phyloP scores from a whole-genome alignment of 2,888 invertebrate species.

The Zelleria hepariella region DNA sequence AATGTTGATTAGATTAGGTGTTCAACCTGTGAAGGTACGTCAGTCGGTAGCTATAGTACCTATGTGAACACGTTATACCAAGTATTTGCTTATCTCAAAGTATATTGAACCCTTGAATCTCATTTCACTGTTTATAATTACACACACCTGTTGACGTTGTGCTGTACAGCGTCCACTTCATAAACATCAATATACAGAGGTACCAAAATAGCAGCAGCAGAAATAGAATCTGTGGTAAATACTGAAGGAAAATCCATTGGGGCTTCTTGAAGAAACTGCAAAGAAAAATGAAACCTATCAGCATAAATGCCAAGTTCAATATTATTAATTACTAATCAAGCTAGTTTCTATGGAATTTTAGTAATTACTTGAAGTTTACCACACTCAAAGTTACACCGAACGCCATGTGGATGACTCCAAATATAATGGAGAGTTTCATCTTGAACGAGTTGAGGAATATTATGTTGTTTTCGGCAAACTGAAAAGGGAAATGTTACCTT shows the following conservation, averaged over 20 bases:
- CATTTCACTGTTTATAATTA: neutral
- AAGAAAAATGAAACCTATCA: conserved; percentile 7
- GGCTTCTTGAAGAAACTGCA: conserved; percentile 61
- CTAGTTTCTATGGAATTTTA: conserved; percentile 63
- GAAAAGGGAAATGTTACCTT: neutral
- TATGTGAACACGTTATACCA: too few species aligned
- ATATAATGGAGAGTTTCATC: conserved; percentile 81
- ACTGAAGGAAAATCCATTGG: conserved; percentile 72
- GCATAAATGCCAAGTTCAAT: conserved; percentile 4
- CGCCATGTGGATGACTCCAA: conserved; percentile 81
- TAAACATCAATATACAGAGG: conserved; percentile 75
- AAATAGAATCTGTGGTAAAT: conserved; percentile 80
- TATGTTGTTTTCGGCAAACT: conserved; percentile 76
- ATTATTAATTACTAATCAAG: conserved; percentile 25
- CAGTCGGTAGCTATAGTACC: too few species aligned
- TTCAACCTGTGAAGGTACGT: too few species aligned
- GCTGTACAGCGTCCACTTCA: conserved; percentile 78
- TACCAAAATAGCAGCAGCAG: conserved; percentile 78
- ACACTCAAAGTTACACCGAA: conserved; percentile 79
- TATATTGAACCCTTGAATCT: too few species aligned
- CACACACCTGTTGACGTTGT: conserved; percentile 43
- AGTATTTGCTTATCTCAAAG: too few species aligned
- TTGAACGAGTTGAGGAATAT: conserved; percentile 82
- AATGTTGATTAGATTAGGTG: too few species aligned
- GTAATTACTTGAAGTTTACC: conserved; percentile 73